phyloP scores from a whole-genome alignment of 2,888 invertebrate species.

The Dasysyrphus tricinctus region DNA sequence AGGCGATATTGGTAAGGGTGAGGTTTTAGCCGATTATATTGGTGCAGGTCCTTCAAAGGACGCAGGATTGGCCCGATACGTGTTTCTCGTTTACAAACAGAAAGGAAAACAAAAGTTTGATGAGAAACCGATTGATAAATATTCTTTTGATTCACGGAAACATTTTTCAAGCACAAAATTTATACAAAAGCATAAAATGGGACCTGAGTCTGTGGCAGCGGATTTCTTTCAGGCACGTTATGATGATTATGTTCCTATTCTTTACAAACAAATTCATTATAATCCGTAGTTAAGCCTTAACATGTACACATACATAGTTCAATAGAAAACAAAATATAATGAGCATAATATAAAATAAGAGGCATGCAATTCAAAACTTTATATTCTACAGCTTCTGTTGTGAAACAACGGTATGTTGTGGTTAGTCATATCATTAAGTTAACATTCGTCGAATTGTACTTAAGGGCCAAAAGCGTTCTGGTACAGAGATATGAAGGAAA shows the following conservation, averaged over 20 bases:
- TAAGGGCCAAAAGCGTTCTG: too few relatives aligned
- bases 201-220: not conserved
- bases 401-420: too few relatives aligned
- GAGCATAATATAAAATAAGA: too few relatives aligned
- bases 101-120: not conserved
- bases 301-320: not conserved
- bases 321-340: not conserved
- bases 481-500: too few relatives aligned
- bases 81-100: not conserved
- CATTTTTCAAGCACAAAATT: slow-evolving; percentile 6
- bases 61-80: not conserved
- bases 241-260: slow-evolving; percentile 1
- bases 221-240: slow-evolving; percentile 3
- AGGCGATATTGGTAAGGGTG: not conserved
- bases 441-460: too few relatives aligned
- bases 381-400: too few relatives aligned
- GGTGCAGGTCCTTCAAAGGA: not conserved
- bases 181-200: not conserved
- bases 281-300: not conserved
- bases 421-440: too few relatives aligned
- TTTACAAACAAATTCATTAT: slow-evolving; percentile 3
- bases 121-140: not conserved
- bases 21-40: not conserved
- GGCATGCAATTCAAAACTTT: too few relatives aligned
- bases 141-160: not conserved